Evolutionary conservation across 1,140 invertebrate genomes (phyloP), one percentile per base, ranked within the genome.

Genomic region (Megathymus violae): DNA sequence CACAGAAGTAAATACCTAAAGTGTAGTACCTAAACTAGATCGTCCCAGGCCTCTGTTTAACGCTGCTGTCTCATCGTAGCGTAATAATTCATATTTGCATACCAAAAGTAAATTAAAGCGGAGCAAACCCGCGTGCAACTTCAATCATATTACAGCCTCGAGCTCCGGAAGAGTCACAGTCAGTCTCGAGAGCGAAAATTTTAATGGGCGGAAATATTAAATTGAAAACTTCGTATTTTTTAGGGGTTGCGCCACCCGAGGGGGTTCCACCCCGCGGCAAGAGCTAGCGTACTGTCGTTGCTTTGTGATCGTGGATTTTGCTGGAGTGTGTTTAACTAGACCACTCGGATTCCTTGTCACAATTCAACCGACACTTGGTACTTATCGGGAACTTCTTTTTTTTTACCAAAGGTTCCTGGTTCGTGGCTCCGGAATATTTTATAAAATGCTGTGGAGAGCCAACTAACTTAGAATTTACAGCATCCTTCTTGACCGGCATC

Each of bases 221-320:
- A 51, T 51, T 51, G 48, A 40, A 51, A 51, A 51, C 48, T 51
- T 51, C 48, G 48, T 51, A 51, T 51, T 51, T 51, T 48, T 51
- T 51, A 51, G 48, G 34, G 48, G 48, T 19, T 36, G 48, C 16
- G 15, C 9, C 48, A 14, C 48, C 48, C 16, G 17, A 16, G n/a
- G 48, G 48, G 48, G 9, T 1, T 22, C 16, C 48, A 19, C 34
- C 48, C 48, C 34, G n/a, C 1, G 46, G 43, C 43, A 16, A 41
- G 13, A 16, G 47, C 47, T 50, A 10, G 47, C 27, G 47, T 50
- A 25, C 16, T 34, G 14, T 34, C 25, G 47, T 50, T 34, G 34
- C 44, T 47, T 50, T 34, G 48, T 52, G 14, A 52, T 40, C 34
- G n/a, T 34, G 27, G 47, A 27, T 22, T 31, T 31, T 31, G 9